Evolutionary conservation across 2,797 vertebrate genomes (phyloP).

Genomic region (Neopelma chrysocephalum): DNA sequence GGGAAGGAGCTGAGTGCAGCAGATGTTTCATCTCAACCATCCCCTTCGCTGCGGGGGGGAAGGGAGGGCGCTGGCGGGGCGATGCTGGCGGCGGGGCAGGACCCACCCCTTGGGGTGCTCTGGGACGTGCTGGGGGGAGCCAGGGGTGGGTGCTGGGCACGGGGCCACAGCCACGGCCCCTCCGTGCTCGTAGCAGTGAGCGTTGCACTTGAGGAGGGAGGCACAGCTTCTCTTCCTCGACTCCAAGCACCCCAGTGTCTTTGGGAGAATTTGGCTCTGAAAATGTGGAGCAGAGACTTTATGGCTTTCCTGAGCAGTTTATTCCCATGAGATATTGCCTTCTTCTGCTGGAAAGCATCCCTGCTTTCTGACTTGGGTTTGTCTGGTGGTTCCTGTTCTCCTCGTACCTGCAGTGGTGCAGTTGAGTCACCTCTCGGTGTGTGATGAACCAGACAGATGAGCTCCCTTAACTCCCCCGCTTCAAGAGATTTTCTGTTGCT

Average conservation of each 20-base stretch:
- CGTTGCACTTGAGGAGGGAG: accelerated
- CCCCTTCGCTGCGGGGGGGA: background rate
- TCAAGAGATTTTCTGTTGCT: background rate
- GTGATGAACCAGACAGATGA: background rate
- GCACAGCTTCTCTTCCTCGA: background rate
- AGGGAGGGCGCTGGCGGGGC: background rate
- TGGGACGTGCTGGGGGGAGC: background rate
- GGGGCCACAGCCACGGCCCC: accelerated
- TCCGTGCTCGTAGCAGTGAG: background rate
- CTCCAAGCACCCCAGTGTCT: background rate
- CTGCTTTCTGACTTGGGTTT: background rate
- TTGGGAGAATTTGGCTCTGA: background rate
- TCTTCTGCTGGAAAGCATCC: background rate
- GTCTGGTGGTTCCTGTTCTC: background rate
- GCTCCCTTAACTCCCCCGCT: background rate
- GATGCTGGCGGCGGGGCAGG: background rate
- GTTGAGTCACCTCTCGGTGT: accelerated
- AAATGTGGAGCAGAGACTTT: background rate
- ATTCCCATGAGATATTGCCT: background rate
- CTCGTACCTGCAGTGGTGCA: background rate
- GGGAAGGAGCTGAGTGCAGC: background rate
- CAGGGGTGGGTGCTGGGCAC: background rate
- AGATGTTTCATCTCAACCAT: background rate
- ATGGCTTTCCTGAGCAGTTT: background rate
- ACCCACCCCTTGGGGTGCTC: background rate